A percentile compares a stretch with the other conserved stretches of the same genome.
Evolutionary conservation across 2,888 invertebrate species (phyloP).

Genomic region (Teleiodes luculella): DNA sequence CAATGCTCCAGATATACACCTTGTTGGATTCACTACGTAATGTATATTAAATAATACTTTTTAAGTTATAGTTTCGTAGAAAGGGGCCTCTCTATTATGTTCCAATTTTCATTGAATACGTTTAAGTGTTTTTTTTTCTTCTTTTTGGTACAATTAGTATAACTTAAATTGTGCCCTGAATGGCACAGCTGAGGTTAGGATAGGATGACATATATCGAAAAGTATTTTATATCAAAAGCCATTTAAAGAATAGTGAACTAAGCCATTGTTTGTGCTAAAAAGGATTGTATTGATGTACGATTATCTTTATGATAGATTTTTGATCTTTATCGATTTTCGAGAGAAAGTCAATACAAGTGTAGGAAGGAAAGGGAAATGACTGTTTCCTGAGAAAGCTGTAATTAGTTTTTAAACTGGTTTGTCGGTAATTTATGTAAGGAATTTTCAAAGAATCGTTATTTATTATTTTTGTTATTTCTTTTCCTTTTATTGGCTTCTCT

Average conservation of each 20-base stretch:
- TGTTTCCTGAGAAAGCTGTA: neutral
- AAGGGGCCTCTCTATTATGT: too few species aligned
- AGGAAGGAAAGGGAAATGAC: neutral
- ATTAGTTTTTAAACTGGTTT: neutral
- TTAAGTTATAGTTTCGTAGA: too few species aligned
- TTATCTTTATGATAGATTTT: neutral
- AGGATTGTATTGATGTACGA: neutral
- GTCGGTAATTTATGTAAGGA: too few species aligned
- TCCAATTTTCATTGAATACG: conserved; percentile 46
- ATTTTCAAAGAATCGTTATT: too few species aligned
- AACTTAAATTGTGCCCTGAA: conserved; percentile 46
- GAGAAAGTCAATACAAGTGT: neutral
- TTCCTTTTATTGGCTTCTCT: too few species aligned
- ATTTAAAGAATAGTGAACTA: neutral
- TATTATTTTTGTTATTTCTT: too few species aligned
- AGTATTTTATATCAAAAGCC: neutral
- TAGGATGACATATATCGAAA: conserved; percentile 47
- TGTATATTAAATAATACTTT: too few species aligned
- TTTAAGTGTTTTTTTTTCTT: conserved; percentile 40
- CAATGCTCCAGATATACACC: too few species aligned
- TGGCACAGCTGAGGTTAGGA: conserved; percentile 53
- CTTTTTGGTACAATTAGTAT: conserved; percentile 46
- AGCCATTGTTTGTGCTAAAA: neutral
- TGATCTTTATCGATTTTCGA: neutral
- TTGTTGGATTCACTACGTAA: too few species aligned